A percentile compares a stretch with the other conserved stretches of the same genome.
Conservation (phyloP, 2,888 invertebrate species). For the Oscheius sp. region DNA sequence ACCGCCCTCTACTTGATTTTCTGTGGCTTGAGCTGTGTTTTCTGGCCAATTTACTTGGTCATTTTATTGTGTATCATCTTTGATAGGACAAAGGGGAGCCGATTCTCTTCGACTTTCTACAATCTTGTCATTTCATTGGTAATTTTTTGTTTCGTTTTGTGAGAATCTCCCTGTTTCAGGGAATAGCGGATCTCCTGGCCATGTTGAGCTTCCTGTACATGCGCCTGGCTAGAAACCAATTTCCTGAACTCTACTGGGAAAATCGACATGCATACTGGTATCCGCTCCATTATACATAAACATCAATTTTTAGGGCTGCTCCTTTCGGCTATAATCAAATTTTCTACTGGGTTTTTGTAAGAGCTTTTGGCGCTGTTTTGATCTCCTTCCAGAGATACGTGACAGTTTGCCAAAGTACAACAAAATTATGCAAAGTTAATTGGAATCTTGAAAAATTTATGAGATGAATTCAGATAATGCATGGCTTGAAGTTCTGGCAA, state of each 20-base stretch:
- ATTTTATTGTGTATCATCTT: conserved; percentile 5
- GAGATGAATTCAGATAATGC: conserved; percentile 1
- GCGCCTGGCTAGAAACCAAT: background rate
- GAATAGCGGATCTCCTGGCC: conserved; percentile 11
- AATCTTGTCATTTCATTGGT: conserved; percentile 25
- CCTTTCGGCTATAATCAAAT: conserved; percentile 20
- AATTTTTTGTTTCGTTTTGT: background rate
- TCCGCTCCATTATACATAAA: background rate
- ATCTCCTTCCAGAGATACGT: conserved; percentile 30
- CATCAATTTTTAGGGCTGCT: background rate
- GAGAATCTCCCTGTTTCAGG: background rate
- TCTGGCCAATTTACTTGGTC: conserved; percentile 13
- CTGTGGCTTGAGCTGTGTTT: conserved; percentile 19
- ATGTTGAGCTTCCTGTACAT: conserved; percentile 23
- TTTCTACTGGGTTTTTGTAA: conserved; percentile 22
- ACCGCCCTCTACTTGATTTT: background rate
- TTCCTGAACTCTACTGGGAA: conserved; percentile 7
- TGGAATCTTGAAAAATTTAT: background rate
- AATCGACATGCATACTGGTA: conserved; percentile 15
- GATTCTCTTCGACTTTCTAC: conserved; percentile 22
- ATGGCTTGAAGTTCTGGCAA: conserved; percentile 10
- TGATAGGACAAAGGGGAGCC: conserved; percentile 9
- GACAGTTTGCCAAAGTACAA: conserved; percentile 19
- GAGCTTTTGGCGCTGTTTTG: conserved; percentile 16
- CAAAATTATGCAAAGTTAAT: background rate